A percentile compares a stretch with the other conserved stretches of the same genome.
Conservation (phyloP, 1,140 invertebrate species). For the Parasteatoda tepidariorum region DNA sequence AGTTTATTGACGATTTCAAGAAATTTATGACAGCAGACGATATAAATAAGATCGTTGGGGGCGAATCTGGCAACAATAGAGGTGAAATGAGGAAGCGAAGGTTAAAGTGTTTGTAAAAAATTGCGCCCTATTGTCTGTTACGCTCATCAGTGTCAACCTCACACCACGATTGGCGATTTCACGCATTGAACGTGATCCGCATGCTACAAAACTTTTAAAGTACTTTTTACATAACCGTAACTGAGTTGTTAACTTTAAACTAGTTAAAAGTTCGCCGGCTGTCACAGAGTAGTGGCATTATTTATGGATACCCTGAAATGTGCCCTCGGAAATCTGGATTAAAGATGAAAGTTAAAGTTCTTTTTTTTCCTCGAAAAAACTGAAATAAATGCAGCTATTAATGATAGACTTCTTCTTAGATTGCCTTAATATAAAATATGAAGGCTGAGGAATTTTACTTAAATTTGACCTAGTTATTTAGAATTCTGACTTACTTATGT, state of each 20-base stretch:
- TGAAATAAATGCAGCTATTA: no score
- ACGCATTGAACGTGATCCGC: neutral
- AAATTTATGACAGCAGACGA: neutral
- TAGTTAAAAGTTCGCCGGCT: neutral
- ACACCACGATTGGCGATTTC: no score
- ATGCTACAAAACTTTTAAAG: neutral
- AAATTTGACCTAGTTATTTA: no score
- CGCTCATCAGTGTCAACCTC: neutral
- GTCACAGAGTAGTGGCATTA: neutral
- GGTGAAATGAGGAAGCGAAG: neutral
- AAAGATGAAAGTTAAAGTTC: neutral
- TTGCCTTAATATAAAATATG: no score
- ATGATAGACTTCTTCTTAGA: no score
- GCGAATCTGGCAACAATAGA: neutral
- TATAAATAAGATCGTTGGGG: neutral
- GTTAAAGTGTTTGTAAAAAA: neutral
- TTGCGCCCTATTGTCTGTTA: neutral
- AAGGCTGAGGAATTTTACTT: no score
- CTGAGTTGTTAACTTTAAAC: neutral
- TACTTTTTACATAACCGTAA: neutral
- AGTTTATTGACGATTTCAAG: neutral
- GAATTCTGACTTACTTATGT: no score
- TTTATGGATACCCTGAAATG: neutral
- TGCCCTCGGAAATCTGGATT: neutral
- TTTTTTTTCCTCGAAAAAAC: no score